Base-by-base conservation (phyloP, 2,113 vertebrate genomes). In the Dasypus novemcinctus region DNA sequence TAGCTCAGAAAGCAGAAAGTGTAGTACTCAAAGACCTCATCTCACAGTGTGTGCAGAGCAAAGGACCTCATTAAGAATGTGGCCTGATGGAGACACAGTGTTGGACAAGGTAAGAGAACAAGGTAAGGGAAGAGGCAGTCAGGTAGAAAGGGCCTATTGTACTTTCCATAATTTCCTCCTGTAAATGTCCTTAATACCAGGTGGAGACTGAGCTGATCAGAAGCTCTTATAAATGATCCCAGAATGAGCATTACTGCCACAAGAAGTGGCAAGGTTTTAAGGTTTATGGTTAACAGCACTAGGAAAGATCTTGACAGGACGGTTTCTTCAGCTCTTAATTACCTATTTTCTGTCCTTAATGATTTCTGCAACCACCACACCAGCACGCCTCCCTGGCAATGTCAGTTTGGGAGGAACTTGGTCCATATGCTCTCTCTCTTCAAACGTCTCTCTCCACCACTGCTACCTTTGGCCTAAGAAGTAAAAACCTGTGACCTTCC, bases 1-100 rank as follows among this genome's bases (percentile, higher is more conserved):
- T 4, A 57, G 88, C 74, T 92, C 72, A 20, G 78, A 80, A 83
- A 91, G 49, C 54, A 90, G 95, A 46, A 49, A 92, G 36, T 29
- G 41, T 36, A 46, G 86, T 59, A 71, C 27, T 59, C 61, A 49
- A 64, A 85, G 81, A 90, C 36, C 36, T 38, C 29, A 27, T 83
- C 71, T 91, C 90, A 31, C 2, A 0, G 5, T 41, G 20, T 49
- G n/a, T 49, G 49, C 36, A 18, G 27, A 79, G 54, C 38, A 43
- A 54, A 95, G 12, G 95, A 78, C 57, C 68, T 80, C 83, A 43
- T 86, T 91, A 81, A 86, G 90, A n/a, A 52, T 0, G 0, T 13
- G 81, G 25, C 43, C 11, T 76, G 49, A 90, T 23, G n/a, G 87
- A 93, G 71, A 92, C 18, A 31, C n/a, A 13, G 11, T 27, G 46